phyloP scores from a whole-genome alignment of 2,113 vertebrate species.

The Haemorhous mexicanus region DNA sequence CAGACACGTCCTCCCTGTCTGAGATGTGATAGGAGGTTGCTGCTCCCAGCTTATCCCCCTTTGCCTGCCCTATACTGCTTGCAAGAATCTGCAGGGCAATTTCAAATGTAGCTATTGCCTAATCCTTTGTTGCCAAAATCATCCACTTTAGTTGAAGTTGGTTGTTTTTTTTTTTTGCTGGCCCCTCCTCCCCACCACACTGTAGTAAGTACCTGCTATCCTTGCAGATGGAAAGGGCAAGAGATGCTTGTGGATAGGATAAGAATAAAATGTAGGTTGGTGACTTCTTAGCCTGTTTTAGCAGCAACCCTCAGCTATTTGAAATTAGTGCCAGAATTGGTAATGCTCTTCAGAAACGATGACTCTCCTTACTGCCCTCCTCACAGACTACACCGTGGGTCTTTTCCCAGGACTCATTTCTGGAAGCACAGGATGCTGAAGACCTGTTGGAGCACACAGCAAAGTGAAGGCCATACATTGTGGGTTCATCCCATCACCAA shows the following conservation, averaged over 20 bases:
- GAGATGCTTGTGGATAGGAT: not conserved
- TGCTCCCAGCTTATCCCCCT: not conserved
- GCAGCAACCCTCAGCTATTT: not conserved
- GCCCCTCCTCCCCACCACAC: not conserved
- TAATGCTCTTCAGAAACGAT: not conserved
- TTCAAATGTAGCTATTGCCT: not conserved
- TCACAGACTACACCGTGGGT: not conserved
- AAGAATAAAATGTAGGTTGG: not conserved
- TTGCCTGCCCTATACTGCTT: rapidly evolving
- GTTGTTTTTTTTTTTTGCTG: not conserved
- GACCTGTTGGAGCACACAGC: not conserved
- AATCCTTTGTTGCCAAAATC: not conserved
- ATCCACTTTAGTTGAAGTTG: not conserved
- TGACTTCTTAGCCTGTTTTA: not conserved
- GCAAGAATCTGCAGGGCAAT: not conserved
- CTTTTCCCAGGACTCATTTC: not conserved
- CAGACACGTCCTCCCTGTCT: not conserved
- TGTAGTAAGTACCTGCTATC: not conserved
- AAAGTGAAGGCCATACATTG: not conserved
- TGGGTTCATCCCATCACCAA: not conserved
- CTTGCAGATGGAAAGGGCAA: not conserved
- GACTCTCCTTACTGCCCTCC: not conserved
- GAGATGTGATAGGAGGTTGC: not conserved
- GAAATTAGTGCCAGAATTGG: not conserved
- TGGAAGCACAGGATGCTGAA: not conserved